A percentile compares a stretch with the other conserved stretches of the same genome.
Evolutionary conservation across 2,797 vertebrate genomes (phyloP).

Genomic region (Orientallactaga sibirica): DNA sequence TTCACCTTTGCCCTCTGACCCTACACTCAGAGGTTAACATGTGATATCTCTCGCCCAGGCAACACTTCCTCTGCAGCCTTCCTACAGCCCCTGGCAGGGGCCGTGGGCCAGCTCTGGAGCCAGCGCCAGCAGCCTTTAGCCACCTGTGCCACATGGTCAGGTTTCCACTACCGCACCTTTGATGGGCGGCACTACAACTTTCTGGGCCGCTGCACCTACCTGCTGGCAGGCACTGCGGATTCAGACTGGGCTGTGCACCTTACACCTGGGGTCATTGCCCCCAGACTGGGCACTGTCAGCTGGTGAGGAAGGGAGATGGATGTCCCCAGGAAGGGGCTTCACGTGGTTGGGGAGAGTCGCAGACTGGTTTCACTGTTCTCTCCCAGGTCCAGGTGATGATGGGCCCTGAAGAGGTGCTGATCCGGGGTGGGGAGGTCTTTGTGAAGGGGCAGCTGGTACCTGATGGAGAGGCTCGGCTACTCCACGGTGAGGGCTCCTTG

Average conservation of each 20-base stretch:
- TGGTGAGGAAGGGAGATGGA: slow-evolving; percentile 84
- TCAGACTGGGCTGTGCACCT: slow-evolving; percentile 93
- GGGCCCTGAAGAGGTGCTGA: slow-evolving; percentile 89
- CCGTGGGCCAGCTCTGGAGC: slow-evolving; percentile 81
- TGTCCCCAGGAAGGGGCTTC: background rate
- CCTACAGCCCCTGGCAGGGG: slow-evolving; percentile 83
- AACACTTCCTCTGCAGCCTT: slow-evolving; percentile 41
- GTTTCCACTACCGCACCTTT: slow-evolving; percentile 93
- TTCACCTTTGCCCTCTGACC: background rate
- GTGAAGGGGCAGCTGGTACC: slow-evolving; percentile 88
- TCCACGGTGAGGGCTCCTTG: slow-evolving; percentile 88
- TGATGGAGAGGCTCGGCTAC: slow-evolving; percentile 88
- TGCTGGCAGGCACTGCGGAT: slow-evolving; percentile 90
- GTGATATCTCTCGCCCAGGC: background rate
- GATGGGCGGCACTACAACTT: slow-evolving; percentile 94
- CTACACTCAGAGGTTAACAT: background rate
- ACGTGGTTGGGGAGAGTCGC: accelerated
- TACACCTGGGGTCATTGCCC: slow-evolving; percentile 83
- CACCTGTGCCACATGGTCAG: slow-evolving; percentile 92
- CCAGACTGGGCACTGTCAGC: slow-evolving; percentile 86
- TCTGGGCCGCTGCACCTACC: slow-evolving; percentile 92
- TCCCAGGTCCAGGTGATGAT: slow-evolving; percentile 91
- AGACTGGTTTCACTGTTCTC: background rate
- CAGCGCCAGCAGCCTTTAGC: slow-evolving; percentile 84
- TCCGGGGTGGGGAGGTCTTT: slow-evolving; percentile 87